Percentiles rank a stretch among this genome's conserved stretches.
These are phyloP conservation scores for Atherinosoma microstoma DNA, from an alignment of 2,797 vertebrate species.

Conservation along the genomic window DNA sequence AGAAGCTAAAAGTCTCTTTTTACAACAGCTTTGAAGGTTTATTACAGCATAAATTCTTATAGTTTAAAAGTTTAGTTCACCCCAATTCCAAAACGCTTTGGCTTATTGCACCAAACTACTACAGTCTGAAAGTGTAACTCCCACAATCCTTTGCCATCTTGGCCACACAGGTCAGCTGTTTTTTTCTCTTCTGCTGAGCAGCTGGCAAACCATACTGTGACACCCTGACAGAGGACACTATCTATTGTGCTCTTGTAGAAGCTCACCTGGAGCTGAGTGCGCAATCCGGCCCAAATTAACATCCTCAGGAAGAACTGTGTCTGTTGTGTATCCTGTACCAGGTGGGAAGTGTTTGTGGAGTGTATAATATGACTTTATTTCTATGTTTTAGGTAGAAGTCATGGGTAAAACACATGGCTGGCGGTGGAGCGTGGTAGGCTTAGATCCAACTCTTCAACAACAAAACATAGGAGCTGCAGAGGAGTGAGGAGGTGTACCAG, in stretches of 20 bases:
- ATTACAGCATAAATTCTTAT: too few species aligned
- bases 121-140: background rate
- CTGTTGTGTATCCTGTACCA: background rate
- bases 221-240: background rate
- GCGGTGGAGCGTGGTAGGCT: conserved; percentile 34
- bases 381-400: conserved; percentile 28
- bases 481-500: conserved; percentile 14
- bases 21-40: too few species aligned
- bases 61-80: too few species aligned
- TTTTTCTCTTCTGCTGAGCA: background rate
- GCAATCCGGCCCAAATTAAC: background rate
- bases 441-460: conserved; percentile 36
- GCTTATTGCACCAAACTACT: too few species aligned
- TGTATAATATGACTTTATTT: background rate
- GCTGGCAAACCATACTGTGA: background rate
- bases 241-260: background rate
- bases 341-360: background rate
- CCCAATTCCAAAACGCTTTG: too few species aligned
- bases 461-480: conserved; percentile 37
- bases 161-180: background rate
- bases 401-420: conserved; percentile 51
- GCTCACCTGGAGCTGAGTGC: background rate
- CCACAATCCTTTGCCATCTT: background rate
- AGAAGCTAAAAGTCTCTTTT: too few species aligned
- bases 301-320: background rate